phyloP scores from a whole-genome alignment of 1,140 invertebrate species.

The Aphelenchoides besseyi region DNA sequence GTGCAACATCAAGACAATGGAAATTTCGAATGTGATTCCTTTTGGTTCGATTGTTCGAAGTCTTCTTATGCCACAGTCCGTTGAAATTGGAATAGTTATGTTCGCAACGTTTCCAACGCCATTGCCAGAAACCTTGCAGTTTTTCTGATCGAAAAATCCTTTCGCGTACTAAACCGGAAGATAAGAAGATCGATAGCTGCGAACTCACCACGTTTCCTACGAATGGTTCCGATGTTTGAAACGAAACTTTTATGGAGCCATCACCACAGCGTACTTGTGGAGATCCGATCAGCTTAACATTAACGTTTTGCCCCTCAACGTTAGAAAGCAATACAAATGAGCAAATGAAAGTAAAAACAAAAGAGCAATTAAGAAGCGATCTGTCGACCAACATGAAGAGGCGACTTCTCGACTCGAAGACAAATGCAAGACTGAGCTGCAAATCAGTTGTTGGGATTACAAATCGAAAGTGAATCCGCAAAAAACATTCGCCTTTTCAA shows the following conservation, averaged over 20 bases:
- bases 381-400: too few relatives aligned
- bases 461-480: background rate
- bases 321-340: background rate
- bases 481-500: background rate
- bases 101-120: slow-evolving; percentile 46
- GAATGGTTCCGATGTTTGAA: slow-evolving; percentile 41
- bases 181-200: too few relatives aligned
- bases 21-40: slow-evolving; percentile 42
- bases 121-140: slow-evolving; percentile 43
- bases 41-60: slow-evolving; percentile 40
- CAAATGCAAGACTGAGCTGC: too few relatives aligned
- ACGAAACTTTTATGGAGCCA: slow-evolving; percentile 30
- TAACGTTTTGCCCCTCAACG: background rate
- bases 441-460: background rate
- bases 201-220: slow-evolving; percentile 52
- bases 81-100: slow-evolving; percentile 47
- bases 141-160: slow-evolving; percentile 49
- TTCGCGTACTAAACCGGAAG: too few relatives aligned
- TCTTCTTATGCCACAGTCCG: slow-evolving; percentile 48
- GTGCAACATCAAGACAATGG: slow-evolving; percentile 43
- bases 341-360: background rate
- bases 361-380: background rate
- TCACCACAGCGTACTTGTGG: slow-evolving; percentile 38
- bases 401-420: too few relatives aligned
- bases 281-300: slow-evolving; percentile 2